These are phyloP conservation scores for Silurus glanis DNA, from an alignment of 2,113 vertebrate species.

Conservation along the genomic window DNA sequence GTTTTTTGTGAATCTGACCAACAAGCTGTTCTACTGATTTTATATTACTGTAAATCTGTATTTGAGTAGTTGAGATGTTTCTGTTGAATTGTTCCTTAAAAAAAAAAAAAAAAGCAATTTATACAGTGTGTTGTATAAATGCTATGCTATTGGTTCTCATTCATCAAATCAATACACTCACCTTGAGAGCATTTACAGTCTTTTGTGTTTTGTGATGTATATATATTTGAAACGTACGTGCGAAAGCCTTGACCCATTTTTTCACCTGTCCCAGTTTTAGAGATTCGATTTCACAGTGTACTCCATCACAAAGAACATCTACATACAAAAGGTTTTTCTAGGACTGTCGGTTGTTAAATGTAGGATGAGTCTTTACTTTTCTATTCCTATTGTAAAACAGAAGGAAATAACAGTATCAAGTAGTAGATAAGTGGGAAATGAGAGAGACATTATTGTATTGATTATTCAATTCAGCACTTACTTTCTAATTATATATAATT, in stretches of 20 bases:
- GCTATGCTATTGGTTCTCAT: neutral
- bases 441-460: no score
- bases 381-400: no score
- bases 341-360: neutral
- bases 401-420: neutral
- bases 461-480: no score
- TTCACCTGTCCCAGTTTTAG: neutral
- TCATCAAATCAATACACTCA: constrained; percentile 20
- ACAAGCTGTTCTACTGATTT: constrained; percentile 26
- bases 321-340: neutral
- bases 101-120: neutral
- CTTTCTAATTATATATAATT: no score
- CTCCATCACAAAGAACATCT: neutral
- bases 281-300: neutral
- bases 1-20: constrained; percentile 26
- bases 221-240: neutral
- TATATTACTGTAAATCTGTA: constrained; percentile 36
- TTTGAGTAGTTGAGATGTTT: constrained; percentile 11
- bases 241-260: neutral
- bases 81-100: neutral
- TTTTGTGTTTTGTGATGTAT: constrained; percentile 30
- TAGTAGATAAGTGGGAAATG: neutral
- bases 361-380: neutral
- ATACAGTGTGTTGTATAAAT: neutral
- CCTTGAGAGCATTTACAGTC: neutral